Evolutionary conservation across 2,888 invertebrate species (phyloP), one percentile per base, ranked within the genome.

Genomic region (Atherix ibis): DNA sequence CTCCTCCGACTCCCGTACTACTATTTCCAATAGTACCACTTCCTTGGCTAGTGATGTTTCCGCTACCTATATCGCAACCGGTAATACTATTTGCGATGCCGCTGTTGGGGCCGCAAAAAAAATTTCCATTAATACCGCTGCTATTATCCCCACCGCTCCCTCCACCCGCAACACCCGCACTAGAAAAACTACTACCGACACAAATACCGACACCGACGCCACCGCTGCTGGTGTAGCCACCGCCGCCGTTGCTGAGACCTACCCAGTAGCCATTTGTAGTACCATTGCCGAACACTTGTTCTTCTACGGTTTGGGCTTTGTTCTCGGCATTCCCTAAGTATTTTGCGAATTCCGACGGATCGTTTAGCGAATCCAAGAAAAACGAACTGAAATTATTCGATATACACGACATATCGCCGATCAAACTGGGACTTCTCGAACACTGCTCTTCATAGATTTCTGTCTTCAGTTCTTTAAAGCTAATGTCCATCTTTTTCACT

Each of bases 381-480:
- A 59, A 59, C 35, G 58, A 59, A 48, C 60, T 59, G 37, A 59
- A 59, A 47, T 59, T 59, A 44, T 54, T 59, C 41, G 58, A 59
- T 48, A 59, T 59, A 50, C 60, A 59, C 51, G 58, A 59, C 58
- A 59, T 59, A 46, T 51, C 29, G 18, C 36, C 27, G 17, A 19
- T 31, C 8, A 36, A 35, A 29, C 29, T 40, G 17, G 31, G 31
- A 27, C 35, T 35, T 16, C 33, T 28, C 30, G 24, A 26, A 26
- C 30, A 35, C 17, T 25, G 35, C 30, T 31, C 34, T n/a, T 26
- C 36, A 33, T 37, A 37, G 33, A 37, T 34, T 32, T 37, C 40
- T 31, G 37, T 37, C 32, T 34, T 39, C 6, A 40, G 33, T 32
- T 40, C 38, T 31, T 37, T 37, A 27, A 40, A 27, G 27, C 31